Base-by-base conservation (phyloP, 2,888 invertebrate species). In the Smittia aterrima region DNA sequence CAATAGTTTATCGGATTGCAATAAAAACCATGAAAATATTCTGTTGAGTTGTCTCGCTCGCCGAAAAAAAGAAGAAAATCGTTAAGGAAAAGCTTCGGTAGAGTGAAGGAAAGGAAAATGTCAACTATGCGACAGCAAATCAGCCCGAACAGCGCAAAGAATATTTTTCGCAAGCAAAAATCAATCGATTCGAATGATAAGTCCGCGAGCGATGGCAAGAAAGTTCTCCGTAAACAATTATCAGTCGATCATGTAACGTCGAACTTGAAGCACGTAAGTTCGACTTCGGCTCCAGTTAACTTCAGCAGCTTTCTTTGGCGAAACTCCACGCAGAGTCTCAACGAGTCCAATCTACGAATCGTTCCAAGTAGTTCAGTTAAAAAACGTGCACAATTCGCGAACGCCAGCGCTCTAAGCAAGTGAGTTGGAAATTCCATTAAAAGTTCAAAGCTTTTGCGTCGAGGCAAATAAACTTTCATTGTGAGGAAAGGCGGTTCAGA, bases 91-190 rank as follows among this genome's bases (percentile, higher is more conserved):
- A 11, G 22, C 41, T 70, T 24, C n/a, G 27, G 22, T 58, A 58
- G 22, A 2, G 64, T 64, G 27, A n/a, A 64, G 16, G n/a, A 27
- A 64, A 25, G 64, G 9, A 64, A 64, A 64, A 58, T 58, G 58
- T 58, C 58, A 58, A 58, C 58, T 18, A 47, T 58, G 27, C 64
- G 74, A 74, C 74, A 74, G 18, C 66, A 66, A 66, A 11, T 24
- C 20, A 18, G 58, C 22, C 58, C 38, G 64, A 73, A 38, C 22
- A 25, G 38, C 47, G 25, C 20, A 16, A 73, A 66, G 41, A 41
- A 76, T 77, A 75, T 74, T 9, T 75, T 77, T 16, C 70, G 76
- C 20, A 76, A 75, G 67, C 76, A 77, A 54, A 75, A 74, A 75
- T 76, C 76, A 64, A 74, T 77, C 40, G 74, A 72, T 64, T 24